phyloP scores from a whole-genome alignment of 2,888 invertebrate genomes.

The Osedax frankpressi region DNA sequence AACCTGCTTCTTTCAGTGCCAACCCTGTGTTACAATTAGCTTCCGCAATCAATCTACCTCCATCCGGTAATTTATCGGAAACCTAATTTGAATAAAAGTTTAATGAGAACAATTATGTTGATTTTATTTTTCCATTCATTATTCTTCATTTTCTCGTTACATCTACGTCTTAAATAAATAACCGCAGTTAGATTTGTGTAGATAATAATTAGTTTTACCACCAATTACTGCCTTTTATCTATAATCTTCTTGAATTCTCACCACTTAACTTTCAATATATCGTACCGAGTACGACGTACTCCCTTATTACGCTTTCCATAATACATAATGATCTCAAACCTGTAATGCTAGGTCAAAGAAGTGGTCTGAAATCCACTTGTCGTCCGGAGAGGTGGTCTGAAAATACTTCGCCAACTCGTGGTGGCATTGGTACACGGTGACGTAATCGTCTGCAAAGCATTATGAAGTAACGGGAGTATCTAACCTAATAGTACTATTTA shows the following conservation, averaged over 20 bases:
- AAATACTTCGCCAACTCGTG: slow-evolving; percentile 40
- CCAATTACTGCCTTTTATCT: slow-evolving; percentile 36
- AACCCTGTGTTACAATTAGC: slow-evolving; percentile 42
- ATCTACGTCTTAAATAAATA: too few relatives aligned
- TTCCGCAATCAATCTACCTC: slow-evolving; percentile 28
- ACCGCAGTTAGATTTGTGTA: too few relatives aligned
- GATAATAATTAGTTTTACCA: too few relatives aligned
- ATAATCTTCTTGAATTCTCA: slow-evolving; percentile 30
- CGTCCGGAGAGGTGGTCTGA: slow-evolving; percentile 31
- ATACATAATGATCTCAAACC: too few relatives aligned
- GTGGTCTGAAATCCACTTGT: slow-evolving; percentile 45
- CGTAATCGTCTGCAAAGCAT: slow-evolving; percentile 32
- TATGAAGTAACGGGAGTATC: neutral
- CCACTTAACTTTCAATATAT: too few relatives aligned
- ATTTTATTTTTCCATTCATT: too few relatives aligned
- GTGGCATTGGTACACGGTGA: slow-evolving; percentile 35
- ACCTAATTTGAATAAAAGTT: neutral
- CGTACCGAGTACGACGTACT: too few relatives aligned
- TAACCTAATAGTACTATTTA: neutral
- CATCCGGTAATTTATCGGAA: neutral
- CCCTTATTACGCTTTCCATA: too few relatives aligned
- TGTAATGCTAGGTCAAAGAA: slow-evolving; percentile 31
- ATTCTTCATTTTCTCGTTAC: too few relatives aligned
- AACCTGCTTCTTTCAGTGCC: slow-evolving; percentile 41
- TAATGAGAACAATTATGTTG: too few relatives aligned